Conservation (phyloP, 2,797 vertebrate genomes). For the Megaceryle alcyon region DNA sequence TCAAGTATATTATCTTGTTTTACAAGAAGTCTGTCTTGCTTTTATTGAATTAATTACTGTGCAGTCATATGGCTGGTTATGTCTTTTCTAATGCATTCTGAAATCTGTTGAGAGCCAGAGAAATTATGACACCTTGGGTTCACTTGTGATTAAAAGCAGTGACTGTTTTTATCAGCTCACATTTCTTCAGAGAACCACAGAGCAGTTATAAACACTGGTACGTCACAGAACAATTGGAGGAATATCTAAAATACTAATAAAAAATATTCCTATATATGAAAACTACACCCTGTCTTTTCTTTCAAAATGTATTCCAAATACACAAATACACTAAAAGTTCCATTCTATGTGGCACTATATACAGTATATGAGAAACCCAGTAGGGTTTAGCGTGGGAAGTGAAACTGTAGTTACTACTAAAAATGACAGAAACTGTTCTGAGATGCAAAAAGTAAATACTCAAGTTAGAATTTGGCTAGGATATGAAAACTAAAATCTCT, state of each 20-base stretch:
- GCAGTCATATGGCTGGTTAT: not conserved
- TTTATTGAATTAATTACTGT: not conserved
- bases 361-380: not conserved
- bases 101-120: not conserved
- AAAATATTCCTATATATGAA: not conserved
- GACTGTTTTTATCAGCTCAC: not conserved
- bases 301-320: not conserved
- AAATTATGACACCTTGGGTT: not conserved
- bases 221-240: not conserved
- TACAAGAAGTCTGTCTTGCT: not conserved
- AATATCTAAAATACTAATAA: not conserved
- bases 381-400: not conserved
- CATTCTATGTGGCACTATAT: not conserved
- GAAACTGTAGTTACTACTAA: not conserved
- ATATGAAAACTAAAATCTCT: not conserved
- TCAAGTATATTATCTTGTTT: not conserved
- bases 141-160: not conserved
- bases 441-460: not conserved
- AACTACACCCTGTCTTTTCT: not conserved
- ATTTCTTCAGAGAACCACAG: not conserved
- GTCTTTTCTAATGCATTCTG: not conserved
- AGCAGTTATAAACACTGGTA: not conserved
- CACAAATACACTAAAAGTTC: not conserved
- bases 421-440: not conserved
- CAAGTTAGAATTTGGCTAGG: not conserved